Base-by-base conservation (phyloP, 2,113 vertebrate genomes). In the Leptobrachium ailaonicum region DNA sequence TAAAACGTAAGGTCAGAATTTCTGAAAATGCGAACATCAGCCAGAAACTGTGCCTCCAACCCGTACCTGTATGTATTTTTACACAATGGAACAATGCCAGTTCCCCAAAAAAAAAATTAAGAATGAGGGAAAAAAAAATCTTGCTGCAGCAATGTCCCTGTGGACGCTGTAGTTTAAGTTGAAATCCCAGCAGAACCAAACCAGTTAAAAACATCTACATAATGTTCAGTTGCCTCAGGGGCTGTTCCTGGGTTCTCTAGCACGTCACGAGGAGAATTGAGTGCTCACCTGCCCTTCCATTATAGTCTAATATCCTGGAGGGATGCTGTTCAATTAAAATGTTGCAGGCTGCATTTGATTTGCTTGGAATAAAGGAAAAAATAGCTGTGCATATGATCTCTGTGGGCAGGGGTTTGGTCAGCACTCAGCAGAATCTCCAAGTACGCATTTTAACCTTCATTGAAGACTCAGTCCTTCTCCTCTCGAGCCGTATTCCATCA, bases 131-230 rank as follows among this genome's bases (percentile, higher is more conserved):
- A 32, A 66, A 79, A 75, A 50, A 12, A 81, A 69, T 69, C 71
- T 66, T 74, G 79, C 72, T 75, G 44, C 42, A 81, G 79, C 41
- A 41, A 81, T 47, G 42, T 81, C 79, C 66, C 79, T 12, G 45
- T 50, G 72, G 79, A 75, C 58, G 66, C 32, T 20, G 56, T 71
- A 50, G 43, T 81, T 68, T 75, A 81, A 62, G 72, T 50, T 74
- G 32, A 75, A 69, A 75, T 81, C 79, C 79, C 79, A 81, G 64
- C 63, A 75, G 79, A 81, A 45, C 79, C 53, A 69, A 75, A 63
- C 53, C 79, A 75, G 71, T 81, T 81, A 81, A 70, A 79, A 81
- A 81, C 72, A 81, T 81, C 79, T 81, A 75, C 79, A 81, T 81
- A 81, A 81, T 32, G 72, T 81, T 81, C 58, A 47, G 64, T 81